Evolutionary conservation across 2,797 vertebrate species (phyloP), one percentile per base, ranked within the genome.

Genomic region (Heterohyrax brucei): DNA sequence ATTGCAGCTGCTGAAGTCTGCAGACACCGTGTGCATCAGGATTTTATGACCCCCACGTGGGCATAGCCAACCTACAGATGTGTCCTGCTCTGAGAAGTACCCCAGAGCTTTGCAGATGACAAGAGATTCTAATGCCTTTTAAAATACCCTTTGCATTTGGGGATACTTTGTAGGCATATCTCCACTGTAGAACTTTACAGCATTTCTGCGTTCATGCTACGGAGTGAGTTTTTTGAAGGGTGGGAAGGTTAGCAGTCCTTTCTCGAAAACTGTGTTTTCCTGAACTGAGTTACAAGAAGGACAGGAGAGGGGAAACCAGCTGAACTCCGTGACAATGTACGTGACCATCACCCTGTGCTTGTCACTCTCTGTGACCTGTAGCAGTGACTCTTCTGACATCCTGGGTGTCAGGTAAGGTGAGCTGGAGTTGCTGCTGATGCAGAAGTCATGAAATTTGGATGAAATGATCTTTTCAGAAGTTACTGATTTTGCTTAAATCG

Each of bases 371-470:
- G 4, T 33, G 26, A 82, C 21, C 10, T 39, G n/a, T 33, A 46
- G 8, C 1, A 46, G 8, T 1, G 0, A 18, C 28, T 39, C 30
- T n/a, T 50, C 62, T 48, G 2, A 33, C 26, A 62, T 26, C 21
- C 26, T 73, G 19, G 13, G 16, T 72, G 24, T 84, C 28, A 44
- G 72, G 19, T 39, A 76, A 48, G 19, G 28, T 22, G 61, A 30
- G 9, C 48, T n/a, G 50, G 53, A 53, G 14, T 77, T 89, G 14
- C 80, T 83, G 22, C 44, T 86, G 66, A 73, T 7, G 39, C 14
- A 39, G 44, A 94, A 83, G 48, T 80, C 21, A 59, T 64, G 61
- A 92, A 39, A 19, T 70, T 90, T 53, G n/a, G 84, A 75, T 79
- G 61, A 87, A 91, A 87, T 59, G 39, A 59, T 61, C 44, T 85